phyloP scores from a whole-genome alignment of 2,113 vertebrate genomes.

The Mus pahari region DNA sequence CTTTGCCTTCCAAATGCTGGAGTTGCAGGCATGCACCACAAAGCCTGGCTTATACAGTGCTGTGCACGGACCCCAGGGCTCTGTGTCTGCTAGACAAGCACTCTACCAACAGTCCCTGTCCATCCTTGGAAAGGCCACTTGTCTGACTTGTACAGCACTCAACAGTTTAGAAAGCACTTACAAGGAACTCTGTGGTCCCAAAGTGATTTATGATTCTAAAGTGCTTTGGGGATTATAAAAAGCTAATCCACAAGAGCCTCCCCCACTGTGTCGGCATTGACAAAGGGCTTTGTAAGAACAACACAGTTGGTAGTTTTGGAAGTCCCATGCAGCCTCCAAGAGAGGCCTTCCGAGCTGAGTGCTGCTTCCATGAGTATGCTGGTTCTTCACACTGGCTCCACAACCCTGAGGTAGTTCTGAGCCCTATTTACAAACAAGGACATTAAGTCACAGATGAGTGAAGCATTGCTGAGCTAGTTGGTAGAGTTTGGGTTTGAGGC shows the following conservation, averaged over 20 bases:
- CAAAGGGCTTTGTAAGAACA: conserved; percentile 50
- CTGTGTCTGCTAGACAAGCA: not conserved
- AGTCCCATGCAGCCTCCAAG: not conserved
- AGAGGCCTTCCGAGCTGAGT: not conserved
- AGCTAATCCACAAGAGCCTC: conserved; percentile 49
- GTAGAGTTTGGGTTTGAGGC: not conserved
- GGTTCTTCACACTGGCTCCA: not conserved
- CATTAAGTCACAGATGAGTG: not conserved
- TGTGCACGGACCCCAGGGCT: not conserved
- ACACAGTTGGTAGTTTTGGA: not conserved
- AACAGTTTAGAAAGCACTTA: conserved; percentile 39
- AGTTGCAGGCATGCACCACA: not conserved
- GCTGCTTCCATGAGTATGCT: not conserved
- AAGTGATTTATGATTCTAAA: conserved; percentile 61
- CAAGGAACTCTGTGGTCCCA: conserved; percentile 4
- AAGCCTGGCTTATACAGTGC: not conserved
- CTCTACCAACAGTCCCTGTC: not conserved
- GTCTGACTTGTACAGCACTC: conserved; percentile 30
- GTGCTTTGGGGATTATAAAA: conserved; percentile 60
- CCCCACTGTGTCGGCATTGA: conserved; percentile 37
- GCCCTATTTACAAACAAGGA: not conserved
- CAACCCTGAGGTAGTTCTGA: not conserved
- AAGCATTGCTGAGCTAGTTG: not conserved
- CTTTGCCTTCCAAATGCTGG: not conserved
- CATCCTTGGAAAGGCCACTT: conserved; percentile 35